Evolutionary conservation across 1,140 invertebrate genomes (phyloP).

Genomic region (Tyrophagus putrescentiae): DNA sequence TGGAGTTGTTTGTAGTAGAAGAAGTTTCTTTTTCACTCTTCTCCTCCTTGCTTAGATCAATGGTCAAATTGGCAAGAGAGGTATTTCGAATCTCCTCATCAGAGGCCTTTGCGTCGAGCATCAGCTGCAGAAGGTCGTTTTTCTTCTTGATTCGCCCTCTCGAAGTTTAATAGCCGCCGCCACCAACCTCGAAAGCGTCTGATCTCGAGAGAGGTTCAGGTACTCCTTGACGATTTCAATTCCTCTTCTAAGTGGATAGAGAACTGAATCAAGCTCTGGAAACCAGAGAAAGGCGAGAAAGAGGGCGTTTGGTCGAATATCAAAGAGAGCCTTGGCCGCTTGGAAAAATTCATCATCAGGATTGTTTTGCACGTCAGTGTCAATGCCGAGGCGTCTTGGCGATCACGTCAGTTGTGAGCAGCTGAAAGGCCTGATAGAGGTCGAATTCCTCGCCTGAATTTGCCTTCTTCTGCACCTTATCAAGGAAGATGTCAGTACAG

Average conservation of each 20-base stretch:
- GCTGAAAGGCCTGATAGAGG: constrained; percentile 33
- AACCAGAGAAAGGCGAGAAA: constrained; percentile 6
- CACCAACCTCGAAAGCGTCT: neutral
- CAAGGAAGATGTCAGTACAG: constrained; percentile 29
- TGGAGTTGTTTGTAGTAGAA: no score
- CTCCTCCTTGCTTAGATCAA: neutral
- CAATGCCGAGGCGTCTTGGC: constrained; percentile 37
- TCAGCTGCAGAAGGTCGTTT: constrained; percentile 19
- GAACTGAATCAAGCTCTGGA: constrained; percentile 11
- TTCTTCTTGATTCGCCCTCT: neutral
- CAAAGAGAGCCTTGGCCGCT: constrained; percentile 22
- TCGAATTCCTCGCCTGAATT: constrained; percentile 28
- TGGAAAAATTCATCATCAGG: constrained; percentile 19
- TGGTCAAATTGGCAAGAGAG: neutral
- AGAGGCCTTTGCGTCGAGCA: constrained; percentile 15
- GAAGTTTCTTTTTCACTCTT: no score
- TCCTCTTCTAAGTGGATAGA: constrained; percentile 16
- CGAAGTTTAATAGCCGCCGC: neutral
- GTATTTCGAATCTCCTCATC: neutral
- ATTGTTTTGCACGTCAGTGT: constrained; percentile 18
- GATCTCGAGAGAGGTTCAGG: neutral
- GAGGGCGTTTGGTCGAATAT: neutral
- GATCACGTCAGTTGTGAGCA: constrained; percentile 40
- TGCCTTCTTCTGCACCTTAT: constrained; percentile 26
- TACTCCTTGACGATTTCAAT: neutral